Percentiles rank a stretch among this genome's conserved stretches.
These are phyloP conservation scores for Hippolais icterina DNA, from an alignment of 2,113 vertebrate species.

Conservation along the genomic window DNA sequence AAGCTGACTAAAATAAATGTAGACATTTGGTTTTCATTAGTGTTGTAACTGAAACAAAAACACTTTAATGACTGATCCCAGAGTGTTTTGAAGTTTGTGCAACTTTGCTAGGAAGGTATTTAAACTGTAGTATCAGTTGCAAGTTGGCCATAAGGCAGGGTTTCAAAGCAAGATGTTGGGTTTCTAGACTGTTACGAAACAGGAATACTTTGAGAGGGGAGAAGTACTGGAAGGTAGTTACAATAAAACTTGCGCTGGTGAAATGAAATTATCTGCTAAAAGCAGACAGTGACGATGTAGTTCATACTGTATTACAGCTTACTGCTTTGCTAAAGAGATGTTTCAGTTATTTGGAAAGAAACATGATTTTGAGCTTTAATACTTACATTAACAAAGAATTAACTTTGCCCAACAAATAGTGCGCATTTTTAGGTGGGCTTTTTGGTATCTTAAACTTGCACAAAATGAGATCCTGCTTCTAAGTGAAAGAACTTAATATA, in stretches of 20 bases:
- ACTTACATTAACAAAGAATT: not conserved
- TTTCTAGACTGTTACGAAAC: conserved; percentile 42
- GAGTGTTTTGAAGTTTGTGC: conserved; percentile 78
- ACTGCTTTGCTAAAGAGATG: not conserved
- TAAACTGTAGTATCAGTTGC: conserved; percentile 73
- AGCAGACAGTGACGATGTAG: not conserved
- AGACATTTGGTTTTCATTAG: conserved; percentile 80
- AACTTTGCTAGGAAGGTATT: conserved; percentile 73
- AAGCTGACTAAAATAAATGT: conserved; percentile 66
- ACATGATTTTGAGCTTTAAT: not conserved
- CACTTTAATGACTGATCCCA: conserved; percentile 75
- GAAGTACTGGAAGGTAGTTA: conserved; percentile 30
- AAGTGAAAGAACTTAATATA: not conserved
- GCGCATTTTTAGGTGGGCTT: not conserved
- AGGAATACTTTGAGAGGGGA: not conserved
- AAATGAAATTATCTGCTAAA: conserved; percentile 7
- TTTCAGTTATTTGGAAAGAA: not conserved
- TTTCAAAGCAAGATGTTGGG: conserved; percentile 58
- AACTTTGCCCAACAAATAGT: not conserved
- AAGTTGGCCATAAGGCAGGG: conserved; percentile 62
- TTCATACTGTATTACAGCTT: not conserved
- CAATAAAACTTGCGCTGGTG: not conserved
- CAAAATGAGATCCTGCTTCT: not conserved
- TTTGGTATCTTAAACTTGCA: not conserved
- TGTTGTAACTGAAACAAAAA: conserved; percentile 76